Evolutionary conservation across 1,140 invertebrate species (phyloP).

Genomic region (Asobara japonica): DNA sequence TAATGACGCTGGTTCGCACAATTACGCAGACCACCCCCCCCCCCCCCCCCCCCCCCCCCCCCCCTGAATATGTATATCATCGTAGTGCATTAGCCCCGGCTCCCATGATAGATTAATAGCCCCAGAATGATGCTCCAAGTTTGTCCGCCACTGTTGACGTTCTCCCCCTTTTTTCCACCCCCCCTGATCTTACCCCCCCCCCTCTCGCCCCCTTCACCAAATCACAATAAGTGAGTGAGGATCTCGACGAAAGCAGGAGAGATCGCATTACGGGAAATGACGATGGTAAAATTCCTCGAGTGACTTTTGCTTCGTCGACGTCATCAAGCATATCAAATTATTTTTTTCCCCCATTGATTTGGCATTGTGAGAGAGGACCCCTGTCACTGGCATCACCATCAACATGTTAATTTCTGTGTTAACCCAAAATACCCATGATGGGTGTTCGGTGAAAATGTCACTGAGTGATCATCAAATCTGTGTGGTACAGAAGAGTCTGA

Average conservation of each 20-base stretch:
- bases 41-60: conserved; percentile 17
- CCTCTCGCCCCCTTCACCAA: neutral
- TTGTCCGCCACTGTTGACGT: conserved; percentile 41
- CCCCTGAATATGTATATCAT: conserved; percentile 59
- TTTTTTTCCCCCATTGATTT: conserved; percentile 8
- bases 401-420: conserved; percentile 52
- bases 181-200: neutral
- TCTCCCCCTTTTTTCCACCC: neutral
- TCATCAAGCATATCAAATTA: neutral
- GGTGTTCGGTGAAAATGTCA: conserved; percentile 26
- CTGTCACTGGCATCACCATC: neutral
- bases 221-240: conserved; percentile 28
- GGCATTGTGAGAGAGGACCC: neutral
- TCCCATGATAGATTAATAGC: conserved; percentile 64
- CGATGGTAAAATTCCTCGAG: conserved; percentile 42
- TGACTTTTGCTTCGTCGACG: conserved; percentile 36
- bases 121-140: conserved; percentile 60
- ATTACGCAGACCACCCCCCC: conserved; percentile 37
- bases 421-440: no score
- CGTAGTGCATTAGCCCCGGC: conserved; percentile 61
- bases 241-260: conserved; percentile 13
- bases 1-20: conserved; percentile 28
- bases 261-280: conserved; percentile 59
- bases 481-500: no score
- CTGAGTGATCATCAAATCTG: no score